A percentile compares a stretch with the other conserved stretches of the same genome.
Conservation (phyloP, 2,113 vertebrate genomes). For the Cacatua alba region DNA sequence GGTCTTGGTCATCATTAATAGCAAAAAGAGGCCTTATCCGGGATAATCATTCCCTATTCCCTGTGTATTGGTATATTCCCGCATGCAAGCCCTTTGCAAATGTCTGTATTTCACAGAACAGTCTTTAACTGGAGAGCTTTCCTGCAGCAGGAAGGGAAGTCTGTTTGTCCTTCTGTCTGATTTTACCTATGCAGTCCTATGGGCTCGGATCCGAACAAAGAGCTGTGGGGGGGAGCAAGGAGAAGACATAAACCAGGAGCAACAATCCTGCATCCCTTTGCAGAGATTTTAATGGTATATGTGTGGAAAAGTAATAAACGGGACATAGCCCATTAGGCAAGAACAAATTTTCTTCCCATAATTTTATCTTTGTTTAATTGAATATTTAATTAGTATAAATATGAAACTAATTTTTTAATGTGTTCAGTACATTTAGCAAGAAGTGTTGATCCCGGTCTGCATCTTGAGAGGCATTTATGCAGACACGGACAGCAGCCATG, state of each 20-base stretch:
- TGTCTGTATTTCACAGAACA: not conserved
- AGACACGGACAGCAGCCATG: slow-evolving; percentile 58
- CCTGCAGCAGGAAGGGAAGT: not conserved
- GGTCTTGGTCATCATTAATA: slow-evolving; percentile 50
- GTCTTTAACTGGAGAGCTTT: not conserved
- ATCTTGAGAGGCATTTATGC: slow-evolving; percentile 46
- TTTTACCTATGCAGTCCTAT: not conserved
- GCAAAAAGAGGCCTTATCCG: slow-evolving; percentile 23
- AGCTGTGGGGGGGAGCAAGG: not conserved
- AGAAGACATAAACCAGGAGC: slow-evolving; percentile 27
- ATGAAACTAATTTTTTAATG: slow-evolving; percentile 73
- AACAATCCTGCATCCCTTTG: slow-evolving; percentile 23
- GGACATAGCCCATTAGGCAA: slow-evolving; percentile 82
- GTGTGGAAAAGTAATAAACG: slow-evolving; percentile 73
- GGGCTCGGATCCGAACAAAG: slow-evolving; percentile 42
- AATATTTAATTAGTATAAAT: slow-evolving; percentile 85
- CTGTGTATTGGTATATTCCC: not conserved
- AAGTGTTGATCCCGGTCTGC: slow-evolving; percentile 14
- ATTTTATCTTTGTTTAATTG: slow-evolving; percentile 86
- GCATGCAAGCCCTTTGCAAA: not conserved
- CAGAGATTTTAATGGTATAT: slow-evolving; percentile 72
- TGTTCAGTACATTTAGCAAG: slow-evolving; percentile 75
- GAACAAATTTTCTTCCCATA: slow-evolving; percentile 76
- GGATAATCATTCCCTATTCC: slow-evolving; percentile 23
- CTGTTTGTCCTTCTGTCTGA: not conserved